Evolutionary conservation across 2,797 vertebrate genomes (phyloP), one percentile per base, ranked within the genome.

Genomic region (Selene dorsalis): DNA sequence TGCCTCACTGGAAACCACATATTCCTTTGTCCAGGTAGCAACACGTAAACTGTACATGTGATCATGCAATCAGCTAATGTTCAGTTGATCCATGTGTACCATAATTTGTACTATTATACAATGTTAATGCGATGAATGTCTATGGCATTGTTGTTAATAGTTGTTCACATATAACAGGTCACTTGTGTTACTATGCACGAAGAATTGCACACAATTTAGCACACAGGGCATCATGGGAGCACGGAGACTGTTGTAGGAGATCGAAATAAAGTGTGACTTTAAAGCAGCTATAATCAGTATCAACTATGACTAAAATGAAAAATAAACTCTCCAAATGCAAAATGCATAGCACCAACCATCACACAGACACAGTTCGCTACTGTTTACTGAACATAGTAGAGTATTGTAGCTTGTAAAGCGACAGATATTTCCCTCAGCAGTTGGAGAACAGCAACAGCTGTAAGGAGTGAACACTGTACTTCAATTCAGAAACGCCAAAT

Each of bases 1-100:
- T 97, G 90, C 97, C 96, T 24, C 89, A 97, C 87, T 99, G 98
- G 97, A 97, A 96, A 11, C 93, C 93, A 0, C 93, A 96, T 20
- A 64, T 91, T 56, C 97, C 98, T 28, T 90, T 98, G 8, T 96
- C 90, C 91, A 96, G 96, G 98, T 99, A 88, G 4, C 74, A 28
- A 41, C 1, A 43, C 35, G 13, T 39, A 39, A 39, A 57, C 20
- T 28, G 6, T 22, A 6, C 14, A 11, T 10, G 4, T 69, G 24
- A 64, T 22, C 6, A 53, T 35, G 32, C 32, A 17, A 35, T 20
- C 4, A 58, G 26, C 14, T 35, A 1, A 50, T 58, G 30, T 38
- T 17, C 43, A 53, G 8, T 28, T 43, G 2, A 41, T 28, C 13
- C 38, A 4, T 32, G 26, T 47, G 17, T 45, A 5, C 30, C 5